phyloP scores from a whole-genome alignment of 2,888 invertebrate species.

The Cabera pusaria region DNA sequence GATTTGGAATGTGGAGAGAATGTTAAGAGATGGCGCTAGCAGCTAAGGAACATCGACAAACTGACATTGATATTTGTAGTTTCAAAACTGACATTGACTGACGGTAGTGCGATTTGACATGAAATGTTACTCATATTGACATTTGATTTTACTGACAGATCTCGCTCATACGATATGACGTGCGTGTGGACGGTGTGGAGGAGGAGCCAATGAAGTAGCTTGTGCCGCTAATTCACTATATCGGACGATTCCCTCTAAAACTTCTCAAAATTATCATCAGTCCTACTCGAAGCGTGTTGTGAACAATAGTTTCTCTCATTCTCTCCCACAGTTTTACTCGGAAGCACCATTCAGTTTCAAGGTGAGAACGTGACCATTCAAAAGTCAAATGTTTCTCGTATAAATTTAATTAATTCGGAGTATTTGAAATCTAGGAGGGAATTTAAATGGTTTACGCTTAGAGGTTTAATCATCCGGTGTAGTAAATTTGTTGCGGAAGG shows the following conservation, averaged over 20 bases:
- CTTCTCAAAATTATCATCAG: constrained; percentile 41
- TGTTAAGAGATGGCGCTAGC: too few species aligned
- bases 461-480: constrained; percentile 53
- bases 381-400: constrained; percentile 18
- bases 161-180: constrained; percentile 29
- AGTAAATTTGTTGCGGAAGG: constrained; percentile 41
- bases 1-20: too few species aligned
- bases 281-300: constrained; percentile 37
- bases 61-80: too few species aligned
- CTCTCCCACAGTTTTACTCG: constrained; percentile 23
- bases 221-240: constrained; percentile 40
- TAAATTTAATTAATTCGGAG: constrained; percentile 36
- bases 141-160: too few species aligned
- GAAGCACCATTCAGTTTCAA: constrained; percentile 40
- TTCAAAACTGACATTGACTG: too few species aligned
- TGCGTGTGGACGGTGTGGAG: constrained; percentile 35
- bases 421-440: constrained; percentile 35
- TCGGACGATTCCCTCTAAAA: constrained; percentile 42
- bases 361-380: constrained; percentile 46
- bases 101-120: too few species aligned
- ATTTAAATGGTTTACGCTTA: constrained; percentile 46
- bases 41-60: too few species aligned
- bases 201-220: constrained; percentile 45
- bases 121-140: too few species aligned
- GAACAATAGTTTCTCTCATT: constrained; percentile 27